Percentiles rank a stretch among this genome's conserved stretches.
Conservation (phyloP, 2,113 vertebrate species). For the Ptyas mucosa region DNA sequence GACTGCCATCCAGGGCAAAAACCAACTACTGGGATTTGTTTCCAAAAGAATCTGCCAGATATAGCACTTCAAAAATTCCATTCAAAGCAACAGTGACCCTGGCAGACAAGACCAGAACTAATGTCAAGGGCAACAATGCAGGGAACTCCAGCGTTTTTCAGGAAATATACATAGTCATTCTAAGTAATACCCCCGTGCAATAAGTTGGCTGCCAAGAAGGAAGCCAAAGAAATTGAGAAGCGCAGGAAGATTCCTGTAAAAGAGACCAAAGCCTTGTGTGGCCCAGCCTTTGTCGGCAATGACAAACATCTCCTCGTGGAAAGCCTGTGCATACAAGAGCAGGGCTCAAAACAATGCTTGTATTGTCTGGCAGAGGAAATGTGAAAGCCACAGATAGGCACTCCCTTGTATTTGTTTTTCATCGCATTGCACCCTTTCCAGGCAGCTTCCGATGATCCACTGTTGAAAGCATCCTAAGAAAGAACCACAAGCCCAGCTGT, state of each 20-base stretch:
- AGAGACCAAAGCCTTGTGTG: not conserved
- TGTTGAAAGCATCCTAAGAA: not conserved
- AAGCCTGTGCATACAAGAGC: not conserved
- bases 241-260: not conserved
- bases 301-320: not conserved
- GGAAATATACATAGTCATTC: not conserved
- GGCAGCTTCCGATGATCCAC: not conserved
- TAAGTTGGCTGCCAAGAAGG: not conserved
- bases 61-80: not conserved
- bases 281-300: not conserved
- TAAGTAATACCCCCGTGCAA: not conserved
- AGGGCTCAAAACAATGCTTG: constrained; percentile 17
- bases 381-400: constrained; percentile 17
- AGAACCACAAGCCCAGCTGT: not conserved
- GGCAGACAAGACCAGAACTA: not conserved
- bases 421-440: not conserved
- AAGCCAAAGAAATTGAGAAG: not conserved
- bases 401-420: not conserved
- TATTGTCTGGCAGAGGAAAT: not conserved
- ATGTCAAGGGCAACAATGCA: not conserved
- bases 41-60: not conserved
- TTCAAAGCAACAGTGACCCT: not conserved
- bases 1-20: not conserved
- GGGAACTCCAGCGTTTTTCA: not conserved
- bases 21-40: not conserved